Evolutionary conservation across 2,888 invertebrate genomes (phyloP).

Genomic region (Caenorhabditis sp.): DNA sequence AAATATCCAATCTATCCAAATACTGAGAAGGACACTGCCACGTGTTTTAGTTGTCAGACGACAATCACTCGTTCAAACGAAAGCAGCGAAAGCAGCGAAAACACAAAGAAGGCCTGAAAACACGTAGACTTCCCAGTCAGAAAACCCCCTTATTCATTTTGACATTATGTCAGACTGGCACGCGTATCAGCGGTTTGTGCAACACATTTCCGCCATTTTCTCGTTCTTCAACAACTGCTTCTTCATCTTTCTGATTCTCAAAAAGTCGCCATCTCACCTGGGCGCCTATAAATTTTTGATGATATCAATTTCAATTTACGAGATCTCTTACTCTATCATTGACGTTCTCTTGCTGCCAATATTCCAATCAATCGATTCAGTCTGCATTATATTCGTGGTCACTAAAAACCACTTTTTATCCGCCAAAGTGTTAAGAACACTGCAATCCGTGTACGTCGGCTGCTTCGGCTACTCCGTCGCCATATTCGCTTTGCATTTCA

Average conservation of each 20-base stretch:
- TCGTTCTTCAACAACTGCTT: neutral
- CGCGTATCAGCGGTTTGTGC: neutral
- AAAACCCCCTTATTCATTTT: no score
- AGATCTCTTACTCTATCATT: neutral
- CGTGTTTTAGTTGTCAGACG: no score
- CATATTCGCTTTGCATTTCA: conserved; percentile 1
- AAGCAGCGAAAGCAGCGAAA: no score
- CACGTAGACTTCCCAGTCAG: no score
- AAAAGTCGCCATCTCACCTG: neutral
- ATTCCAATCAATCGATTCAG: neutral
- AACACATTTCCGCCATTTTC: neutral
- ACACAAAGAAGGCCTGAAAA: no score
- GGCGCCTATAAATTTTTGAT: neutral
- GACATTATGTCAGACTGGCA: neutral
- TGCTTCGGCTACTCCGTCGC: neutral
- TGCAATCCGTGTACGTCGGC: neutral
- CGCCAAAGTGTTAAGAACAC: neutral
- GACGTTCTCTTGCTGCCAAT: neutral
- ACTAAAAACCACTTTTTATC: neutral
- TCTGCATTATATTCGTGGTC: neutral
- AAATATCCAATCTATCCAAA: no score
- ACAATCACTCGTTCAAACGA: no score
- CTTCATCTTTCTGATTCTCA: neutral
- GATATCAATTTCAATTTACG: neutral
- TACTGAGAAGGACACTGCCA: no score